Evolutionary conservation across 2,113 vertebrate genomes (phyloP), one percentile per base, ranked within the genome.

Genomic region (Poeciliopsis retropinna): DNA sequence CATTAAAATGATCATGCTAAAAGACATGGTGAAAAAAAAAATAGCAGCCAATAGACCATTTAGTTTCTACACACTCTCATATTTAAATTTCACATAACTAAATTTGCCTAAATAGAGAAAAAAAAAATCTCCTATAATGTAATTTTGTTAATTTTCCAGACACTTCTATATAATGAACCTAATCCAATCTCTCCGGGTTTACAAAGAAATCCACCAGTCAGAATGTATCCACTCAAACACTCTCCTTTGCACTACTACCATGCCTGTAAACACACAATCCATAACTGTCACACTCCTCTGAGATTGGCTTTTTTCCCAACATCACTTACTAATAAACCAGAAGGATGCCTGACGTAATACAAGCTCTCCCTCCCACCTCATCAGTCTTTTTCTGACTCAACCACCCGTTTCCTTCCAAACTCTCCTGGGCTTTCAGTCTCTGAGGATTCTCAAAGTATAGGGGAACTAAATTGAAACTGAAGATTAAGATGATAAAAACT

Each of bases 401-500:
- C 57, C 47, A 27, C 51, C 47, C n/a, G 41, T 34, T 61, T 29
- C 17, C 22, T 67, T 63, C 44, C 34, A 27, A 73, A 64, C 34
- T 72, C 17, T 44, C 28, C 62, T 13, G 51, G 2, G 41, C n/a
- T 63, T 68, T 61, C 39, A 22, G 27, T 51, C 29, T 54, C 31
- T 0, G 31, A 57, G 63, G 41, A 60, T 64, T 54, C 68, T 61
- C 28, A 4, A 61, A 41, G 54, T 60, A 1, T 39, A 75, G 39
- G 63, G 75, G 29, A 78, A 72, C 34, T 75, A 78, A 73, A 71
- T 61, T 72, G 64, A 70, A 37, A 27, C 7, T 14, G 27, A 32
- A 77, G 31, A 83, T 83, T 72, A 85, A 60, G 66, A 74, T 76
- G 79, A 85, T 81, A 72, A 65, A 86, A 85, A 76, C 74, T 28